Evolutionary conservation across 1,140 invertebrate genomes (phyloP), one percentile per base, ranked within the genome.

Genomic region (Coboldia fuscipes): DNA sequence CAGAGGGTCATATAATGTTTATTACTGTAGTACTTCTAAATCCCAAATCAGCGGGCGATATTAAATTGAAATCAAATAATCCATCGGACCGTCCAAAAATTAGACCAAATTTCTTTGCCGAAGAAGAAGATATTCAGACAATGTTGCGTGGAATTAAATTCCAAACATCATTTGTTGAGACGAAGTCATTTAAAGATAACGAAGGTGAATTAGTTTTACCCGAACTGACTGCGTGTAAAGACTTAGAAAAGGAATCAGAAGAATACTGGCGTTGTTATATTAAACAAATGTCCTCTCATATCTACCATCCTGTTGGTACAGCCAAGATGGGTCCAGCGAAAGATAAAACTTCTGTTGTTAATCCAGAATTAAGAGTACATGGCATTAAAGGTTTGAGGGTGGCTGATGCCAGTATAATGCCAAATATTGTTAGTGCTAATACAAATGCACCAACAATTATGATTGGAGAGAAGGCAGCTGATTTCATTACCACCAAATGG

Each of bases 101-200:
- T 41, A 60, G 86, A 59, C 79, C 83, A 26, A 75, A 73, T 39
- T 84, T 80, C 57, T 66, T 83, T 35, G 52, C 56, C 2, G 45
- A 72, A 40, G 43, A 51, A 31, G 48, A 69, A 17, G 78, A 82
- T 49, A 51, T 75, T 6, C 44, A 65, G 47, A 52, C 70, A 39
- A 47, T 72, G 2, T 60, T 66, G 39, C 72, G 48, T 76, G 82
- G 60, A 75, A 33, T 37, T 20, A 21, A 23, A 29, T 27, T 37
- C 10, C 8, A 65, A 8, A 57, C 64, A 35, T 42, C 52, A 37
- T 34, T 68, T 6, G 34, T 63, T 7, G 40, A 51, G 21, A 63
- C 64, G 3, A 36, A 50, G 33, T 35, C 56, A 28, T 60, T 68
- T 50, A 50, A 54, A 43, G 39, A 43, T 28, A 37, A 67, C 10